Conservation (phyloP, 1,140 invertebrate genomes). For the Venturia canescens region DNA sequence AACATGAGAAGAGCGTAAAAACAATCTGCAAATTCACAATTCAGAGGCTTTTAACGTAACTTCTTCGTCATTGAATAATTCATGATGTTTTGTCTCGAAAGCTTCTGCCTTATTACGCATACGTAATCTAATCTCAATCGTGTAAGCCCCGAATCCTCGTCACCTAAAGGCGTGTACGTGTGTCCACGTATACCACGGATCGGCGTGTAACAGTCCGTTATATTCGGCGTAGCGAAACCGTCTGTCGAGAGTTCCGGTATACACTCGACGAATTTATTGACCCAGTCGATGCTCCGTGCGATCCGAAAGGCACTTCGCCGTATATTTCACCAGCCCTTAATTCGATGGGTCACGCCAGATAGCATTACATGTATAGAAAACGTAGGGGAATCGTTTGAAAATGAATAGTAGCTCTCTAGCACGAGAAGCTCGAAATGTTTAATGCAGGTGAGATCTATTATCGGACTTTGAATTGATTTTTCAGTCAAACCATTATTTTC, state of each 20-base stretch:
- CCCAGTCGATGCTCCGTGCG: constrained; percentile 19
- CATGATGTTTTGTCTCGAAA: not conserved
- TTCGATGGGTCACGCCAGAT: constrained; percentile 36
- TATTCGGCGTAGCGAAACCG: constrained; percentile 6
- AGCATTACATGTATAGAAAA: constrained; percentile 20
- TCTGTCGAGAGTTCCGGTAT: constrained; percentile 37
- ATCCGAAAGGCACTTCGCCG: not conserved
- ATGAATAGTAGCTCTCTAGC: constrained; percentile 16
- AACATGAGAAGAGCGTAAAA: not conserved
- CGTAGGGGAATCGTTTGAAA: constrained; percentile 8
- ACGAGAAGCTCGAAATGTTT: constrained; percentile 39
- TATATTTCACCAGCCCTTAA: constrained; percentile 21
- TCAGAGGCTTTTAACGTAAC: not conserved
- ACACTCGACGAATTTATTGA: constrained; percentile 44
- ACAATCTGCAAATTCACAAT: not conserved
- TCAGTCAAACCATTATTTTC: not conserved
- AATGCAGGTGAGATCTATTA: constrained; percentile 26
- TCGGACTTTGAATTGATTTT: constrained; percentile 23
- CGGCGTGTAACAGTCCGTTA: not conserved
- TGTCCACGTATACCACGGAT: not conserved
- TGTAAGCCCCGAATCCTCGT: not conserved
- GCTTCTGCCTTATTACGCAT: not conserved
- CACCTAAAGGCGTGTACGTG: not conserved
- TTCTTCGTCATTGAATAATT: not conserved
- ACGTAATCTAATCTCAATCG: constrained; percentile 25